phyloP scores from a whole-genome alignment of 2,113 vertebrate species.

The Salvelinus namaycush region DNA sequence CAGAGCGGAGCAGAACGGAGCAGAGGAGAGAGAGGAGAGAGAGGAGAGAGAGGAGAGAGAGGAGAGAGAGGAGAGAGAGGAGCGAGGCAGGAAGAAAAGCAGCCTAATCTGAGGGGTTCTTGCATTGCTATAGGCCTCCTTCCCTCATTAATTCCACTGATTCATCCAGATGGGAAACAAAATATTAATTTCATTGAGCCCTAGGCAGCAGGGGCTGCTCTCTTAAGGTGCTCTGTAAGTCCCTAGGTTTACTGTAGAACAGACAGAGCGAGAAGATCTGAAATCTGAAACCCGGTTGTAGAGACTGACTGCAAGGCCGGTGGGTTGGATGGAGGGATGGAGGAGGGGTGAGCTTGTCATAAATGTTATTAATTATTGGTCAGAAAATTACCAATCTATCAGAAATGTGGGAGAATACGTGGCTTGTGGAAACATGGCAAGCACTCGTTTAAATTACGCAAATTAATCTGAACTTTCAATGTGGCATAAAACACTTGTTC shows the following conservation, averaged over 20 bases:
- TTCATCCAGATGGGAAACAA: slow-evolving; percentile 99
- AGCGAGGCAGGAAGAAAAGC: slow-evolving; percentile 39
- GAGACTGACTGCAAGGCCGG: slow-evolving; percentile 78
- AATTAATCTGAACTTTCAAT: slow-evolving; percentile 99
- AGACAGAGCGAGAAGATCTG: slow-evolving; percentile 71
- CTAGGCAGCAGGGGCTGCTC: slow-evolving; percentile 85
- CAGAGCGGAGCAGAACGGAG: too few species aligned
- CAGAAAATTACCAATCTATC: slow-evolving; percentile 94
- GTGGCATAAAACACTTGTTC: slow-evolving; percentile 99
- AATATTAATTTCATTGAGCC: slow-evolving; percentile 99
- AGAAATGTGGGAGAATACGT: slow-evolving; percentile 45
- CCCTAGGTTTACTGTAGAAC: slow-evolving; percentile 75
- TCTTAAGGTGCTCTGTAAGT: slow-evolving; percentile 96
- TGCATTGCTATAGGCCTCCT: slow-evolving; percentile 85
- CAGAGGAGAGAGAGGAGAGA: too few species aligned
- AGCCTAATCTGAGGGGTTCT: slow-evolving; percentile 84
- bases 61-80: background rate
- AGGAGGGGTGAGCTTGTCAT: slow-evolving; percentile 87
- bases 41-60: slow-evolving; percentile 41
- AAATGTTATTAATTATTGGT: slow-evolving; percentile 68
- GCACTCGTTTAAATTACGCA: slow-evolving; percentile 96
- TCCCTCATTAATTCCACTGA: slow-evolving; percentile 99
- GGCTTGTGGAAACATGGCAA: slow-evolving; percentile 85
- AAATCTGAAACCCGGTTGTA: slow-evolving; percentile 84
- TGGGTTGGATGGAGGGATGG: slow-evolving; percentile 79